A percentile compares a stretch with the other conserved stretches of the same genome.
phyloP scores from a whole-genome alignment of 2,888 invertebrate genomes.

The Chymomyza procnemis region DNA sequence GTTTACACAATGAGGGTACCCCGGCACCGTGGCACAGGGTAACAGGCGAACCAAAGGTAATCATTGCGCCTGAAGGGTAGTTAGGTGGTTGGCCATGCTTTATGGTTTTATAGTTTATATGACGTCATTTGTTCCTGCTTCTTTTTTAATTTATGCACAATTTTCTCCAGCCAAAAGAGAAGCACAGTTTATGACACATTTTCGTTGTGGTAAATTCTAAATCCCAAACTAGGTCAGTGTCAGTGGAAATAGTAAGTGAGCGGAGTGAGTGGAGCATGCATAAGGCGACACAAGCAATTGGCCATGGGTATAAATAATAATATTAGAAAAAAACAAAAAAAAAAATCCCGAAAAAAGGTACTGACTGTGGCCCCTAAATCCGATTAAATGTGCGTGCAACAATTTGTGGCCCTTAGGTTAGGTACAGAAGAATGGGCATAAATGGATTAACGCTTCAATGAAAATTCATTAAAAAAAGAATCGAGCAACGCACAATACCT shows the following conservation, averaged over 20 bases:
- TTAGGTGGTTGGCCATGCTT: conserved; percentile 38
- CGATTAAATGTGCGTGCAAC: conserved; percentile 61
- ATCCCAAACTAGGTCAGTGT: conserved; percentile 58
- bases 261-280: not conserved
- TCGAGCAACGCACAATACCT: conserved; percentile 15
- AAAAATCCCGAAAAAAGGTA: too few species aligned
- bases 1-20: not conserved
- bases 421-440: conserved; percentile 37
- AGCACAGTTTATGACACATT: not conserved
- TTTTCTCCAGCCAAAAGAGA: conserved; percentile 25
- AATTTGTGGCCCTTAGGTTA: conserved; percentile 46
- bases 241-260: conserved; percentile 43
- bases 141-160: conserved; percentile 66
- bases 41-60: not conserved
- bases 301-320: conserved; percentile 15
- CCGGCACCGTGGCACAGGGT: not conserved
- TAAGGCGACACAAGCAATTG: conserved; percentile 59
- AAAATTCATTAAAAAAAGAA: conserved; percentile 58
- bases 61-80: not conserved
- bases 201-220: not conserved
- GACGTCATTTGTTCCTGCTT: conserved; percentile 26
- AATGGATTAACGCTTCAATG: conserved; percentile 73
- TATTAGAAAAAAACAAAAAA: not conserved
- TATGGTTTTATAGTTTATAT: conserved; percentile 59
- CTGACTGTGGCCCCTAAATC: conserved; percentile 47